Conservation (phyloP, 2,888 invertebrate species). For the Cheilosia scutellata region DNA sequence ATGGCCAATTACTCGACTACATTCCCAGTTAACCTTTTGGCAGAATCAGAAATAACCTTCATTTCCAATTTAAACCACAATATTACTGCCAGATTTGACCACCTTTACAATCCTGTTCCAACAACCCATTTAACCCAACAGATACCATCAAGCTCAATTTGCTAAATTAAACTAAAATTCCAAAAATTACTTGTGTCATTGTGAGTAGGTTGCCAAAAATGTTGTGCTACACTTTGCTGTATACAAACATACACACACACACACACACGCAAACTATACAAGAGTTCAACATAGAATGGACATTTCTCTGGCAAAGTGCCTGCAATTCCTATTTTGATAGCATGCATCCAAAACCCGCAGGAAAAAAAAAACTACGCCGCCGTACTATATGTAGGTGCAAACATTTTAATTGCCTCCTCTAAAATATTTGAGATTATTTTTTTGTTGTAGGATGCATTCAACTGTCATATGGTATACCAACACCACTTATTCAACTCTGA, state of each 20-base stretch:
- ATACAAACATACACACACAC: not conserved
- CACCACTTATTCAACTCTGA: slow-evolving; percentile 38
- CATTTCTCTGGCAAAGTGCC: slow-evolving; percentile 64
- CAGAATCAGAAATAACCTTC: not conserved
- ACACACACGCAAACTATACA: not conserved
- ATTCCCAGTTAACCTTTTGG: not conserved
- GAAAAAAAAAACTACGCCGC: not conserved
- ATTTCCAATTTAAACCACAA: slow-evolving; percentile 1
- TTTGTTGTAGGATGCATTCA: slow-evolving; percentile 11
- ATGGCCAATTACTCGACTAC: not conserved
- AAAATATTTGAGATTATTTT: slow-evolving; percentile 10
- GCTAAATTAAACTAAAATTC: slow-evolving; percentile 15
- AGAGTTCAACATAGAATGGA: slow-evolving; percentile 41
- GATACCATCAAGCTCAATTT: slow-evolving; percentile 27
- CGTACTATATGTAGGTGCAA: slow-evolving; percentile 46
- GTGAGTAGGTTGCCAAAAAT: slow-evolving; percentile 41
- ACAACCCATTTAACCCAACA: not conserved
- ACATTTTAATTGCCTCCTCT: slow-evolving; percentile 68
- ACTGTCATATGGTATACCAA: slow-evolving; percentile 46
- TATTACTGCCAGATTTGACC: slow-evolving; percentile 15
- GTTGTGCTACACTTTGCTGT: not conserved
- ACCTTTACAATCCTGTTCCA: slow-evolving; percentile 5
- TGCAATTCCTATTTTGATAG: slow-evolving; percentile 33
- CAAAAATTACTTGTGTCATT: slow-evolving; percentile 2
- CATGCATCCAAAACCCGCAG: not conserved